Evolutionary conservation across 2,113 vertebrate genomes (phyloP).

Genomic region (Podiceps cristatus): DNA sequence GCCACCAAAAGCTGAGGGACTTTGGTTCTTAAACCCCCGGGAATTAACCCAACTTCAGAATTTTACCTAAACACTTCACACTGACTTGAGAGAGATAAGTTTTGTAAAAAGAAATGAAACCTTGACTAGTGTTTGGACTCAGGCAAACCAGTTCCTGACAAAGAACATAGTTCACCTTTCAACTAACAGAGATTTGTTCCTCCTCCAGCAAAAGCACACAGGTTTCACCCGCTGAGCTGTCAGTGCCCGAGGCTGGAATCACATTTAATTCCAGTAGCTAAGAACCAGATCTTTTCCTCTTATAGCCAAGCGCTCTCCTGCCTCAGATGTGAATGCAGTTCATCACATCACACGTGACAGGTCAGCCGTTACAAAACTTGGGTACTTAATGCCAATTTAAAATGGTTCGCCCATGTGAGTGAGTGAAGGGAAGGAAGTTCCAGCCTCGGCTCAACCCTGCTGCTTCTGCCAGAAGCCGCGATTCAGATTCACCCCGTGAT

Average conservation of each 20-base stretch:
- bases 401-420: background rate
- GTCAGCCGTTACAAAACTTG: background rate
- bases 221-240: background rate
- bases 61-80: background rate
- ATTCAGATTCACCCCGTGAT: rapidly evolving
- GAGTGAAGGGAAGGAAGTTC: background rate
- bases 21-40: background rate
- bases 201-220: background rate
- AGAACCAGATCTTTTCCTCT: background rate
- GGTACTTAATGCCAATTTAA: background rate
- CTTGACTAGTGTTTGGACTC: background rate
- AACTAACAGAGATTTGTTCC: background rate
- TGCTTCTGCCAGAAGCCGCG: background rate
- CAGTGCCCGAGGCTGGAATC: background rate
- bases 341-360: rapidly evolving
- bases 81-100: rapidly evolving
- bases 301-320: background rate
- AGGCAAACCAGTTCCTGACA: background rate
- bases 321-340: background rate
- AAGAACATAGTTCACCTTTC: background rate
- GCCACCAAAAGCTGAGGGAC: background rate
- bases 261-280: background rate
- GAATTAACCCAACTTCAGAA: background rate
- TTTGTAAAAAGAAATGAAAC: background rate
- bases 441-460: background rate